These are phyloP conservation scores for Carollia perspicillata DNA, from an alignment of 2,113 vertebrate species.

Conservation along the genomic window DNA sequence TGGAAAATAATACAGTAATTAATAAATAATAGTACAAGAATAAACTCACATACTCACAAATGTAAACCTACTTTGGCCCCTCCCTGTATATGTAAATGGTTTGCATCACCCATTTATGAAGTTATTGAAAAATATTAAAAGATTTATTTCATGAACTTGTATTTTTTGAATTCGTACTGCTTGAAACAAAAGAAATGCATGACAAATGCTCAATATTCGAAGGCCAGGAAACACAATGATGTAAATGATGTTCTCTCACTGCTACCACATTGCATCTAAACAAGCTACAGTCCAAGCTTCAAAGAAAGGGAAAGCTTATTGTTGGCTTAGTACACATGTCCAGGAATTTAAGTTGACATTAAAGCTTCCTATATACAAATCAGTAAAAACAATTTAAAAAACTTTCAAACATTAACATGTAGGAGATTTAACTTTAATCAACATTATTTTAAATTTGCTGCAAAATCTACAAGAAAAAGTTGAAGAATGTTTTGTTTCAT, in stretches of 20 bases:
- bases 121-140: neutral
- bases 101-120: neutral
- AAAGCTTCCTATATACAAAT: neutral
- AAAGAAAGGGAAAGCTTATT: neutral
- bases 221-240: neutral
- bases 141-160: neutral
- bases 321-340: neutral
- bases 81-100: neutral
- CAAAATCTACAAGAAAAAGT: neutral
- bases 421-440: neutral
- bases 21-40: no score
- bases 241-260: neutral
- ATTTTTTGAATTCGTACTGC: neutral
- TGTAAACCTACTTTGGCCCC: neutral
- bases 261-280: neutral
- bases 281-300: neutral
- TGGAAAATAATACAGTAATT: no score
- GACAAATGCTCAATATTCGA: neutral
- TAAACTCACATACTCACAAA: neutral
- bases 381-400: neutral
- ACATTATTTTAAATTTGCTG: neutral
- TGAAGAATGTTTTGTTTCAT: neutral
- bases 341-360: neutral
- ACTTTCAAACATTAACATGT: neutral
- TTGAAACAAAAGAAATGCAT: neutral